Base-by-base conservation (phyloP, 2,113 vertebrate genomes). In the Apodemus sylvaticus region DNA sequence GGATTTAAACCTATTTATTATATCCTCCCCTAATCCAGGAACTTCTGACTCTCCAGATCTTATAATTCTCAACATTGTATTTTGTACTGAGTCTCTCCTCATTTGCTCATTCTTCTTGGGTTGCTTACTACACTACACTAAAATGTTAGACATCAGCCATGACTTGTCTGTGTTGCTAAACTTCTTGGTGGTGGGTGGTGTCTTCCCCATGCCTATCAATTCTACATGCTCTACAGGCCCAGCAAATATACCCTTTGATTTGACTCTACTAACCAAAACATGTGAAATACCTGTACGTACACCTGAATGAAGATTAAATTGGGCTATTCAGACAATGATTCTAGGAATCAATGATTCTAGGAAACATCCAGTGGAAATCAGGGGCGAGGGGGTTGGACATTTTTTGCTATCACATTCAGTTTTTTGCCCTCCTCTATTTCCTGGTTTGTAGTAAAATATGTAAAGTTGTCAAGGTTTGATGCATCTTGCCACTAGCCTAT, bases 401-500 rank as follows among this genome's bases (percentile, higher is more conserved):
- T 29, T 79, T 82, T 93, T 36, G 24, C n/a, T 36, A 74, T 51
- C 29, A 90, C 79, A 76, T 89, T 45, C 16, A 58, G 34, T 76
- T 92, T 36, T 68, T 58, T 1, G 3, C 29, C 9, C 55, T 87
- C 7, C 60, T 74, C 36, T 68, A 64, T 83, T 96, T 96, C 58
- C 83, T 96, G 89, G 82, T 97, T 93, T 93, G 89, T 86, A 91
- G 96, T 90, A 85, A 96, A 94, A 96, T 89, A 93, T 87, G 89
- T 89, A 96, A 97, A 93, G 70, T 93, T 96, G 90, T 94, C 16
- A 64, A 82, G 66, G 45, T 83, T 97, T 95, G 96, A 97, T 97
- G 92, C 97, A 91, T 97, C 83, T 97, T 97, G 93, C 90, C 48
- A 95, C 88, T 83, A 94, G 97, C 94, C 89, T 92, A 97, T 97